A percentile compares a stretch with the other conserved stretches of the same genome.
Conservation (phyloP, 2,888 invertebrate genomes). For the Orgyia antiqua region DNA sequence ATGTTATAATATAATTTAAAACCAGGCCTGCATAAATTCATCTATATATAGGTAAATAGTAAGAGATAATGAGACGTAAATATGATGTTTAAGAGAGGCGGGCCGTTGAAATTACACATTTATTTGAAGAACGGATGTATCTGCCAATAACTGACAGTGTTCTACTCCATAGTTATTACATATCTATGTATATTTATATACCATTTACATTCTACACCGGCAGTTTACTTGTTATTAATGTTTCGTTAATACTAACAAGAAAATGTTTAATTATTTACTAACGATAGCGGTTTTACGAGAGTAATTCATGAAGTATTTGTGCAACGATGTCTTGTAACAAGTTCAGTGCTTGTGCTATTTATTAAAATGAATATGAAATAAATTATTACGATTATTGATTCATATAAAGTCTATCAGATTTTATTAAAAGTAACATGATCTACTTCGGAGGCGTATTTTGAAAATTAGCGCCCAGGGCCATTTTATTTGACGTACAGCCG, state of each 20-base stretch:
- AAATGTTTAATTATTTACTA: slow-evolving; percentile 9
- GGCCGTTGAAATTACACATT: background rate
- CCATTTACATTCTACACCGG: slow-evolving; percentile 8
- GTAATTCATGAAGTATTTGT: too few relatives aligned
- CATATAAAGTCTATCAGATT: too few relatives aligned
- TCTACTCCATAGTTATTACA: background rate
- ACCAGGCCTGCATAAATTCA: background rate
- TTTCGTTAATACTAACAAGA: slow-evolving; percentile 18
- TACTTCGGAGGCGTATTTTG: too few relatives aligned
- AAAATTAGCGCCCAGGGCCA: too few relatives aligned
- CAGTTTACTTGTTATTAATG: slow-evolving; percentile 9
- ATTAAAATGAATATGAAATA: too few relatives aligned
- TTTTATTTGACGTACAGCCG: too few relatives aligned
- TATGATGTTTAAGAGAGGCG: background rate
- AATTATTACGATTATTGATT: too few relatives aligned
- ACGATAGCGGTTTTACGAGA: too few relatives aligned
- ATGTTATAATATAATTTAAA: background rate
- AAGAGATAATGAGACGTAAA: background rate
- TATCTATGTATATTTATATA: slow-evolving; percentile 1
- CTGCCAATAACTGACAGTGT: background rate
- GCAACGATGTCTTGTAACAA: too few relatives aligned
- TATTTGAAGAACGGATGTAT: slow-evolving; percentile 1
- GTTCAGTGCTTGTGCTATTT: too few relatives aligned
- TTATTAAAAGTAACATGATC: too few relatives aligned
- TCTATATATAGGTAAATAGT: background rate